Evolutionary conservation across 2,888 invertebrate species (phyloP).

Genomic region (Lypha dubia): DNA sequence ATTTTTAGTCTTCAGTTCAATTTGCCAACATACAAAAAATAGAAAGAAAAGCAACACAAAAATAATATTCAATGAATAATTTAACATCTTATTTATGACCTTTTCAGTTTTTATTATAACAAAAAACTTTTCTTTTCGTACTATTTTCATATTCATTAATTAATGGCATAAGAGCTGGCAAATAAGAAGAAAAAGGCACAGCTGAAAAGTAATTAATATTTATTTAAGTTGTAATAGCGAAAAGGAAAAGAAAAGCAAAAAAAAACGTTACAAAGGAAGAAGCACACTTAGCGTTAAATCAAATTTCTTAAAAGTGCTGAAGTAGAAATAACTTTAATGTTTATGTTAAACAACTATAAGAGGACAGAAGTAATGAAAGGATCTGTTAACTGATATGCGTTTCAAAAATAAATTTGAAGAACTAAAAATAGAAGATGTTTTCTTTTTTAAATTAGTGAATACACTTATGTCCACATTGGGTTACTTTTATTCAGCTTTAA

Average conservation of each 20-base stretch:
- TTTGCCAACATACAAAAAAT: conserved; percentile 23
- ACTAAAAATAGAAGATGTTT: no score
- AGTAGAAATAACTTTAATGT: conserved; percentile 36
- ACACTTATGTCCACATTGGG: no score
- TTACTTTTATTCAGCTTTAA: no score
- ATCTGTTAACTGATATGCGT: neutral
- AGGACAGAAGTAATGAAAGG: conserved; percentile 20
- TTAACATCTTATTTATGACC: conserved; percentile 64
- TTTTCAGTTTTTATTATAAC: conserved; percentile 47
- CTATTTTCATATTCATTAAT: conserved; percentile 50
- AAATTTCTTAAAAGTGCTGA: conserved; percentile 13
- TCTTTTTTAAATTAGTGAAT: no score
- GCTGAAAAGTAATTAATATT: conserved; percentile 54
- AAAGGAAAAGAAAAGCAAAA: conserved; percentile 1
- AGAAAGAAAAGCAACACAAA: neutral
- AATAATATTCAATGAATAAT: conserved; percentile 52
- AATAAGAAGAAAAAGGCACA: neutral
- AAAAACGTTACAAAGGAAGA: neutral
- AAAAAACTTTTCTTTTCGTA: conserved; percentile 23
- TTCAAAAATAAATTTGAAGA: neutral
- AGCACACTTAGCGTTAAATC: conserved; percentile 8
- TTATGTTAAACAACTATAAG: conserved; percentile 48
- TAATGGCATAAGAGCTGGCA: conserved; percentile 9
- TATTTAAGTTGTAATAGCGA: conserved; percentile 43
- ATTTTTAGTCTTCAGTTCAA: conserved; percentile 43